phyloP scores from a whole-genome alignment of 1,140 invertebrate species.

The Geopemphigus sp. region DNA sequence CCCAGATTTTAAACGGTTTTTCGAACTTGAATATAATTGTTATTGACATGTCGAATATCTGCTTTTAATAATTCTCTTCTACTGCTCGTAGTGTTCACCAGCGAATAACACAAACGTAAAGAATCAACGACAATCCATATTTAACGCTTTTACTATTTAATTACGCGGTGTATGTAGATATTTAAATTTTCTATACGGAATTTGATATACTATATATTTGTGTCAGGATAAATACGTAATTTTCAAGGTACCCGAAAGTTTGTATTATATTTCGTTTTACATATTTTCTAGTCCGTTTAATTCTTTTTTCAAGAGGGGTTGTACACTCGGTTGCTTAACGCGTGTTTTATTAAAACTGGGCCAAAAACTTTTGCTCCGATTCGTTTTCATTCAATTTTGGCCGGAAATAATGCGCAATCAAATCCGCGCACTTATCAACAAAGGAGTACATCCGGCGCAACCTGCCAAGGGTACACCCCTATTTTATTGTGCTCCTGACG shows the following conservation, averaged over 20 bases:
- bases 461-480: constrained; percentile 39
- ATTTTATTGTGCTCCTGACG: constrained; percentile 7
- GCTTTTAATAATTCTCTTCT: too few species aligned
- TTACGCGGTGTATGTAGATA: background rate
- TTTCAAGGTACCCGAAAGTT: constrained; percentile 32
- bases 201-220: too few species aligned
- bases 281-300: constrained; percentile 44
- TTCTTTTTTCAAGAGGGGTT: constrained; percentile 41
- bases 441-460: constrained; percentile 34
- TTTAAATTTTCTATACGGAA: background rate
- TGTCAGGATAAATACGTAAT: background rate
- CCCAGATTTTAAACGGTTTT: too few species aligned
- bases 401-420: constrained; percentile 45
- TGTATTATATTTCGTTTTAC: constrained; percentile 26
- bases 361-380: constrained; percentile 47
- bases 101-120: background rate
- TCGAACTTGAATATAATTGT: too few species aligned
- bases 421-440: constrained; percentile 46
- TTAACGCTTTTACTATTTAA: background rate
- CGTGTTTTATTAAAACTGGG: constrained; percentile 43
- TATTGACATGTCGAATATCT: too few species aligned
- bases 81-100: too few species aligned
- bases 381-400: constrained; percentile 38
- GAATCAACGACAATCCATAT: background rate
- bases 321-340: constrained; percentile 36